These are phyloP conservation scores for Bagarius yarrelli DNA, from an alignment of 2,113 vertebrate genomes.

Conservation along the genomic window DNA sequence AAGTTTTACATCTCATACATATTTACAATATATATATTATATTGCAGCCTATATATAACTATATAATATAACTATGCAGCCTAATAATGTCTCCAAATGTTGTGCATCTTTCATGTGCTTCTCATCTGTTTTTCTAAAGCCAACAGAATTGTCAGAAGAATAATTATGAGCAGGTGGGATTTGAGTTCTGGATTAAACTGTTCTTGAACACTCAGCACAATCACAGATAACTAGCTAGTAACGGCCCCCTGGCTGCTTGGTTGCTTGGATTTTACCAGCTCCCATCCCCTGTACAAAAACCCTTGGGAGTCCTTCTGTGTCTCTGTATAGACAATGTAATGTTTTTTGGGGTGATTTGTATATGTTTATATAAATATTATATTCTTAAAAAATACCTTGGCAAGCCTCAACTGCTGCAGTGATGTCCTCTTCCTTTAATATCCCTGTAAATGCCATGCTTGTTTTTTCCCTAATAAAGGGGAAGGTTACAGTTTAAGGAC, in stretches of 20 bases:
- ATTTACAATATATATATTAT: too few relatives aligned
- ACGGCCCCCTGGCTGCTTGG: slow-evolving; percentile 62
- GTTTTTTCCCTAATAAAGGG: slow-evolving; percentile 49
- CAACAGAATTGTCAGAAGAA: slow-evolving; percentile 59
- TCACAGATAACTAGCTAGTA: slow-evolving; percentile 60
- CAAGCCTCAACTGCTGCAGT: slow-evolving; percentile 68
- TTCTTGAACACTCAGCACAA: slow-evolving; percentile 51
- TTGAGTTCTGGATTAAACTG: slow-evolving; percentile 42
- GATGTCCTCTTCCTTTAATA: slow-evolving; percentile 71
- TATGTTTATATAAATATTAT: slow-evolving; percentile 19
- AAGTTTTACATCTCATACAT: too few relatives aligned
- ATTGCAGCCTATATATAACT: neutral
- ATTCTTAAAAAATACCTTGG: slow-evolving; percentile 65
- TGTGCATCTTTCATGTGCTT: neutral
- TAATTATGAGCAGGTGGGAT: slow-evolving; percentile 57
- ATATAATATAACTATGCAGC: neutral
- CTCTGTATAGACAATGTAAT: neutral
- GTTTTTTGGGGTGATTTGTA: neutral
- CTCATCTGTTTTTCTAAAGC: slow-evolving; percentile 43
- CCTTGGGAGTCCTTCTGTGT: slow-evolving; percentile 39
- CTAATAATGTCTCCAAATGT: slow-evolving; percentile 28
- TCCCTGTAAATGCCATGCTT: slow-evolving; percentile 71
- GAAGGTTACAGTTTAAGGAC: slow-evolving; percentile 6
- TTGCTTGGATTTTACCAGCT: slow-evolving; percentile 62
- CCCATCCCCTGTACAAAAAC: slow-evolving; percentile 51